Conservation (phyloP, 2,113 vertebrate species). For the Gallinago jamesoni region DNA sequence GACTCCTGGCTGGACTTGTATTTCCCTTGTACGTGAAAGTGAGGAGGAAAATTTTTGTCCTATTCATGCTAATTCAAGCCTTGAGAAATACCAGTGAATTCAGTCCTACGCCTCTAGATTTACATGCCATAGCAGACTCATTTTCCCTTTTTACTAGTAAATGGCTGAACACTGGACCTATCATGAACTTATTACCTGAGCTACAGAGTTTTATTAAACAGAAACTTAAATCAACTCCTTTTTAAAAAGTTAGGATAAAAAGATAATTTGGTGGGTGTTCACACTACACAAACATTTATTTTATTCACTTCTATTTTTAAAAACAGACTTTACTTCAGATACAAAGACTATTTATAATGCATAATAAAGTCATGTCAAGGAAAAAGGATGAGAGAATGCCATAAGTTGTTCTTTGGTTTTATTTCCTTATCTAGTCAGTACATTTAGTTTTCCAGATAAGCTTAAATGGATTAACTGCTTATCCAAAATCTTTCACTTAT, state of each 20-base stretch:
- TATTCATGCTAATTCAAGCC: neutral
- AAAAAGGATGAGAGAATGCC: neutral
- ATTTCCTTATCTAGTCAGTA: neutral
- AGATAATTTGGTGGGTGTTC: neutral
- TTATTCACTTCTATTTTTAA: neutral
- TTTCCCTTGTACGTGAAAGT: neutral
- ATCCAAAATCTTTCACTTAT: slow-evolving; percentile 13
- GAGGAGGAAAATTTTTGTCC: neutral
- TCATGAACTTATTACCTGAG: neutral
- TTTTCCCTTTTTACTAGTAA: neutral
- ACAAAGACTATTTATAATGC: neutral
- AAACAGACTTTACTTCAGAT: neutral
- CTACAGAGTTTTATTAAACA: neutral
- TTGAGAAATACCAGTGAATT: neutral
- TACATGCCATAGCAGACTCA: neutral
- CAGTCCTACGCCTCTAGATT: neutral
- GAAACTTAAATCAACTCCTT: neutral
- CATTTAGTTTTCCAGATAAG: neutral
- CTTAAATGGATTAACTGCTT: neutral
- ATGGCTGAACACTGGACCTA: neutral
- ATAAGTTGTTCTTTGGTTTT: neutral
- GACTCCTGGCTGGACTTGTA: neutral
- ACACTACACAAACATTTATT: neutral
- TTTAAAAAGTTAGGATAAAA: neutral
- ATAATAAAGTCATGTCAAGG: neutral